phyloP scores from a whole-genome alignment of 2,888 invertebrate species.

The Gerosis bhagava region DNA sequence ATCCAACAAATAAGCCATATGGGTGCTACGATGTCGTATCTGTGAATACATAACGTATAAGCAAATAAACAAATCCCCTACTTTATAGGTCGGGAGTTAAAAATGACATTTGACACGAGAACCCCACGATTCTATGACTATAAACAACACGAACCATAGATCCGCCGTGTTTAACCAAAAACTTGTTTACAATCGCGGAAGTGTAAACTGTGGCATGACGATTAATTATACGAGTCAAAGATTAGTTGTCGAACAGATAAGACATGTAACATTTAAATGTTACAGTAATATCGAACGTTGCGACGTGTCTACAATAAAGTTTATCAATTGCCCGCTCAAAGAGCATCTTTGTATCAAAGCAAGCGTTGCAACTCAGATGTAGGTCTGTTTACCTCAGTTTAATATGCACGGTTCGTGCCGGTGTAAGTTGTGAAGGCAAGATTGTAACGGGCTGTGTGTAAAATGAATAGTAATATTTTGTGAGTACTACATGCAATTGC shows the following conservation, averaged over 20 bases:
- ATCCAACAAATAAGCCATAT: no score
- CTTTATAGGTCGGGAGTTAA: no score
- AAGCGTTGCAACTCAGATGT: slow-evolving; percentile 17
- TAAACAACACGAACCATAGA: not conserved
- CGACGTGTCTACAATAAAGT: slow-evolving; percentile 33
- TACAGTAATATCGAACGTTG: slow-evolving; percentile 31
- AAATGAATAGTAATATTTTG: slow-evolving; percentile 23
- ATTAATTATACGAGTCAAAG: slow-evolving; percentile 59
- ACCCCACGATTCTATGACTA: not conserved
- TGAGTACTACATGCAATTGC: slow-evolving; percentile 30
- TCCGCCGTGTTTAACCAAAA: slow-evolving; percentile 31
- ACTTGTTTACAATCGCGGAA: slow-evolving; percentile 59
- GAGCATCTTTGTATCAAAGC: slow-evolving; percentile 38
- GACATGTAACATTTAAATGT: slow-evolving; percentile 38
- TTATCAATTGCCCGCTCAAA: slow-evolving; percentile 35
- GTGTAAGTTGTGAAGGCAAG: slow-evolving; percentile 11
- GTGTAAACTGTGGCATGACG: slow-evolving; percentile 45
- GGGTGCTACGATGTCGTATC: no score
- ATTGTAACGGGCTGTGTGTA: slow-evolving; percentile 8
- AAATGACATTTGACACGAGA: not conserved
- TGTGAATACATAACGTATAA: no score
- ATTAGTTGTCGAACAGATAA: slow-evolving; percentile 46
- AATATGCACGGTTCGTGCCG: slow-evolving; percentile 13
- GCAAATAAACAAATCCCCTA: no score
- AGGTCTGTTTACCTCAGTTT: slow-evolving; percentile 24